A percentile compares a stretch with the other conserved stretches of the same genome.
These are phyloP conservation scores for Callyntrura sp. DNA, from an alignment of 2,888 invertebrate genomes.

Conservation along the genomic window DNA sequence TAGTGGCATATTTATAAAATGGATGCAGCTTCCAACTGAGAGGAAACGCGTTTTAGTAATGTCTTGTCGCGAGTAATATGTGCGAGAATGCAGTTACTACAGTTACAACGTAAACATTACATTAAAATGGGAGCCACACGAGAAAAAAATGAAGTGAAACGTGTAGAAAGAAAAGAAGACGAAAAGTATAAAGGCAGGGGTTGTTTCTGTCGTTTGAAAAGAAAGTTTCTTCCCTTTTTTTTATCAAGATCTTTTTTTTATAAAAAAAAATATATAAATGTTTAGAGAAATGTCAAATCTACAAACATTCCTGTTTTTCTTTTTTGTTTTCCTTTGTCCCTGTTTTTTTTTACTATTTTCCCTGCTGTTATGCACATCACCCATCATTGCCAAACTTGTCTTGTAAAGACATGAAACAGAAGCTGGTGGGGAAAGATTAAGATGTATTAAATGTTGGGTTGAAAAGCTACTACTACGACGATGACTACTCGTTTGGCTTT, in stretches of 20 bases:
- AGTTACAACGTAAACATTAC: not conserved
- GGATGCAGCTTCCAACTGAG: not conserved
- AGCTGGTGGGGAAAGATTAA: slow-evolving; percentile 52
- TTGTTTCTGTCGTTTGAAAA: no score
- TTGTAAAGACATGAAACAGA: slow-evolving; percentile 62
- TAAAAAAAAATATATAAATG: not conserved
- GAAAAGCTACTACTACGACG: not conserved
- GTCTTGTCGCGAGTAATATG: no score
- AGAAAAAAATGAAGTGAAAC: slow-evolving; percentile 9
- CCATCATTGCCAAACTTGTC: slow-evolving; percentile 5
- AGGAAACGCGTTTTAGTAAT: slow-evolving; percentile 29
- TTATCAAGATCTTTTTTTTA: not conserved
- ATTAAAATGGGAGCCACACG: no score
- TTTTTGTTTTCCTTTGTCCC: not conserved
- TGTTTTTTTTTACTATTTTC: not conserved
- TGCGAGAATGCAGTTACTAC: not conserved
- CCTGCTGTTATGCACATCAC: not conserved
- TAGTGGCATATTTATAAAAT: not conserved
- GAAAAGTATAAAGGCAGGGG: no score
- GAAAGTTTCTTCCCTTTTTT: not conserved
- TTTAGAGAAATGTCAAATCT: slow-evolving; percentile 17
- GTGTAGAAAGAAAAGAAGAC: not conserved
- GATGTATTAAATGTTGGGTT: slow-evolving; percentile 20
- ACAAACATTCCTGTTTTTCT: not conserved
- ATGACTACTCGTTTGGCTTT: slow-evolving; percentile 45